These are phyloP conservation scores for Gouania willdenowi DNA, from an alignment of 2,797 vertebrate species.

Conservation along the genomic window DNA sequence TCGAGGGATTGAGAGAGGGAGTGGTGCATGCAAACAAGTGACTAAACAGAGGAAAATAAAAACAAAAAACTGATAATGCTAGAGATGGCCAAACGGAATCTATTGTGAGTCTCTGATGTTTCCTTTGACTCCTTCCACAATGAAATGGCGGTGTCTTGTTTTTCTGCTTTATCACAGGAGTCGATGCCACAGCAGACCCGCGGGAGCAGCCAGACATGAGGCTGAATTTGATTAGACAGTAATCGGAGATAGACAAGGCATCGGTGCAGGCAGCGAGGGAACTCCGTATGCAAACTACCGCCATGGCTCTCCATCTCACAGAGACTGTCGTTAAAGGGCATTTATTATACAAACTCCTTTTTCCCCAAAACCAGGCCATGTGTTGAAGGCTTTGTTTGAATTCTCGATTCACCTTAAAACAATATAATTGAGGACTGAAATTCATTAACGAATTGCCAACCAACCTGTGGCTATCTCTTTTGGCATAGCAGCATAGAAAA, in stretches of 20 bases:
- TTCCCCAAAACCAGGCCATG: slow-evolving; percentile 2
- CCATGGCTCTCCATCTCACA: slow-evolving; percentile 35
- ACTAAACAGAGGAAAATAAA: slow-evolving; percentile 30
- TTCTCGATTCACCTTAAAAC: slow-evolving; percentile 4
- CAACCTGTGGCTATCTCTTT: slow-evolving; percentile 16
- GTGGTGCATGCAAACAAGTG: slow-evolving; percentile 41
- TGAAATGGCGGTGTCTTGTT: slow-evolving; percentile 68
- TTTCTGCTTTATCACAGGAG: slow-evolving; percentile 75
- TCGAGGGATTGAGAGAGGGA: not conserved
- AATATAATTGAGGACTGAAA: slow-evolving; percentile 19
- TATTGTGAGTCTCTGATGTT: slow-evolving; percentile 54
- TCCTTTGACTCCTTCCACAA: slow-evolving; percentile 57
- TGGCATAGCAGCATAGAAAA: slow-evolving; percentile 25
- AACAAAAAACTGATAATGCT: slow-evolving; percentile 6
- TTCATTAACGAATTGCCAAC: slow-evolving; percentile 47
- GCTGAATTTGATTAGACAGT: slow-evolving; percentile 71
- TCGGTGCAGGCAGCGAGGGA: slow-evolving; percentile 35
- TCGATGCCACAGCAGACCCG: slow-evolving; percentile 57
- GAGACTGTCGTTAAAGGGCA: not conserved
- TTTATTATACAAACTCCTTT: slow-evolving; percentile 7
- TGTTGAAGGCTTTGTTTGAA: slow-evolving; percentile 22
- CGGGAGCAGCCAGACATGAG: slow-evolving; percentile 68
- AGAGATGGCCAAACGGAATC: slow-evolving; percentile 28
- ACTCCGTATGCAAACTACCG: slow-evolving; percentile 51
- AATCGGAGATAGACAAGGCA: slow-evolving; percentile 66